Evolutionary conservation across 2,113 vertebrate species (phyloP).

Genomic region (Anguilla rostrata): DNA sequence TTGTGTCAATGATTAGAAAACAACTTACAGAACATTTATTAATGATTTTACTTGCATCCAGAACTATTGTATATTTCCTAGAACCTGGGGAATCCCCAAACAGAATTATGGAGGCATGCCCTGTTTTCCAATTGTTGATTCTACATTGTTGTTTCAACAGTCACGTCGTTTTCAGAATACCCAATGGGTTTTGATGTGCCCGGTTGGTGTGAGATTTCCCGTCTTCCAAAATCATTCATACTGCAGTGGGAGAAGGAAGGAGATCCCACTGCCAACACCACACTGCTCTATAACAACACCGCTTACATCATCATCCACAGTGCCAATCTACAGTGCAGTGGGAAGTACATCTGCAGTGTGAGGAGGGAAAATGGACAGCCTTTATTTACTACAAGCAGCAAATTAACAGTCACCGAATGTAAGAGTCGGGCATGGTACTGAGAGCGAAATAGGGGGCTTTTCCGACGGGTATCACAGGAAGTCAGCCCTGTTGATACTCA

Average conservation of each 20-base stretch:
- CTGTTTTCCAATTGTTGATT: neutral
- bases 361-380: neutral
- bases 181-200: slow-evolving; percentile 30
- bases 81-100: too few relatives aligned
- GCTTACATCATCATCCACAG: slow-evolving; percentile 35
- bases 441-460: neutral
- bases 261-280: slow-evolving; percentile 23
- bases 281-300: slow-evolving; percentile 34
- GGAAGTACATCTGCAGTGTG: neutral
- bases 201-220: slow-evolving; percentile 24
- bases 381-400: neutral
- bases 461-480: neutral
- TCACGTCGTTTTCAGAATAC: neutral
- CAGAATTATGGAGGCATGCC: too few relatives aligned
- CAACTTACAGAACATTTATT: neutral
- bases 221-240: slow-evolving; percentile 20
- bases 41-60: neutral
- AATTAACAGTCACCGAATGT: neutral
- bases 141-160: neutral
- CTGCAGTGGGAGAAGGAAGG: slow-evolving; percentile 33
- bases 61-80: too few relatives aligned
- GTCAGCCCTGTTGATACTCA: neutral
- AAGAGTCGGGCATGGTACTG: neutral
- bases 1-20: too few relatives aligned
- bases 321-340: neutral